These are phyloP conservation scores for Drosophila yooni DNA, from an alignment of 2,888 invertebrate species.

Conservation along the genomic window DNA sequence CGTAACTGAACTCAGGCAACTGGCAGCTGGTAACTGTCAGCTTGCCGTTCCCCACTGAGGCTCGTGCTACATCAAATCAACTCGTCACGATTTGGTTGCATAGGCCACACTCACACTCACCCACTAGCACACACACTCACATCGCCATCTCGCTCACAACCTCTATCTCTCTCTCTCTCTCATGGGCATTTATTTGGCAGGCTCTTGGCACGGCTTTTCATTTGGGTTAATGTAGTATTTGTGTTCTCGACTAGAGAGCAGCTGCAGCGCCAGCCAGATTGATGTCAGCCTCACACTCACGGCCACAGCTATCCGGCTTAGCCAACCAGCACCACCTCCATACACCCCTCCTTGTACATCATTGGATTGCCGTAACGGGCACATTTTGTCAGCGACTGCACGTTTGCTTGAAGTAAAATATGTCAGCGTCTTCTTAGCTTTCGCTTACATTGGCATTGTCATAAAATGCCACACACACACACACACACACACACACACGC, in stretches of 20 bases:
- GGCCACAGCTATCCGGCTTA: slow-evolving; percentile 29
- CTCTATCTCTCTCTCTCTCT: slow-evolving; percentile 40
- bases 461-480: slow-evolving; percentile 59
- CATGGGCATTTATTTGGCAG: slow-evolving; percentile 64
- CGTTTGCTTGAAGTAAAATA: slow-evolving; percentile 69
- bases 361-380: slow-evolving; percentile 77
- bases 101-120: slow-evolving; percentile 24
- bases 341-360: slow-evolving; percentile 33
- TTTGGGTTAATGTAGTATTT: slow-evolving; percentile 79
- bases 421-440: slow-evolving; percentile 69
- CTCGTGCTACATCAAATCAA: slow-evolving; percentile 52
- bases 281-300: slow-evolving; percentile 53
- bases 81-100: slow-evolving; percentile 42
- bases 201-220: slow-evolving; percentile 71
- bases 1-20: slow-evolving; percentile 24
- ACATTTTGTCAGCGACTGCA: slow-evolving; percentile 75
- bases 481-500: slow-evolving; percentile 9
- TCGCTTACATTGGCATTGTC: slow-evolving; percentile 78
- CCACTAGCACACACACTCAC: slow-evolving; percentile 5
- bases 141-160: slow-evolving; percentile 3
- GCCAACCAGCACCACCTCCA: slow-evolving; percentile 14
- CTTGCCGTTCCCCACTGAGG: slow-evolving; percentile 19
- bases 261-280: slow-evolving; percentile 43
- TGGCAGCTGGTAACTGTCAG: slow-evolving; percentile 13
- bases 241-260: slow-evolving; percentile 55